phyloP scores from a whole-genome alignment of 1,140 invertebrate species.

The Hylyphantes graminicola region DNA sequence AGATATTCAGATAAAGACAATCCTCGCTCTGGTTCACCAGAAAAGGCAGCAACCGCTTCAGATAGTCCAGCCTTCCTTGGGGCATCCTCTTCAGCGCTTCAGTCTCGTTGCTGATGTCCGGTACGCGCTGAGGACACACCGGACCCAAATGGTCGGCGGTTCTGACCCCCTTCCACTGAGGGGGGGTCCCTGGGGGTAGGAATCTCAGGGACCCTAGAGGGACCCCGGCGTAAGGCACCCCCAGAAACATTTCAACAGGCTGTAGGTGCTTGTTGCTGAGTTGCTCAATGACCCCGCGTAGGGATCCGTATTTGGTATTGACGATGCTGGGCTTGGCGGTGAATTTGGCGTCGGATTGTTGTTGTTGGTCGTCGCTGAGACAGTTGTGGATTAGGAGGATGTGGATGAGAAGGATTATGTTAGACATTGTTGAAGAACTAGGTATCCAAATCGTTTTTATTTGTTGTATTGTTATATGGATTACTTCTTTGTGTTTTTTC shows the following conservation, averaged over 20 bases:
- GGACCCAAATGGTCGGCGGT: constrained; percentile 79
- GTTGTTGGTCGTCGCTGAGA: not conserved
- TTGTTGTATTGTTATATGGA: not conserved
- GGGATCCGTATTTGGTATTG: constrained; percentile 72
- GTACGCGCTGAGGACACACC: constrained; percentile 83
- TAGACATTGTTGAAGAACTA: too few relatives aligned
- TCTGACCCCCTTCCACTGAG: constrained; percentile 78
- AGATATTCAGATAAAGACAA: constrained; percentile 96
- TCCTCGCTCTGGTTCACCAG: constrained; percentile 93
- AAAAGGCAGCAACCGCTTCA: constrained; percentile 86
- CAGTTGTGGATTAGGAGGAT: not conserved
- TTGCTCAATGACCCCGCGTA: constrained; percentile 67
- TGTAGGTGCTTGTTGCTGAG: constrained; percentile 62
- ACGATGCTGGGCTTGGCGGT: constrained; percentile 69
- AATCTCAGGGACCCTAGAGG: constrained; percentile 78
- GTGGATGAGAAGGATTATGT: not conserved
- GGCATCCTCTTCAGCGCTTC: constrained; percentile 80
- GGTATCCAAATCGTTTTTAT: too few relatives aligned
- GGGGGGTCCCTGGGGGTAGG: constrained; percentile 76
- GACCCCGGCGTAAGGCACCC: constrained; percentile 83
- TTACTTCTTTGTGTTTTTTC: too few relatives aligned
- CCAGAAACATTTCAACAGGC: constrained; percentile 70
- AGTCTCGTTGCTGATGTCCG: constrained; percentile 81
- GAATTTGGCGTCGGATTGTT: constrained; percentile 1
- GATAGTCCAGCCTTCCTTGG: constrained; percentile 84